A percentile compares a stretch with the other conserved stretches of the same genome.
Conservation (phyloP, 2,888 invertebrate species). For the Neocrepidodera transversa region DNA sequence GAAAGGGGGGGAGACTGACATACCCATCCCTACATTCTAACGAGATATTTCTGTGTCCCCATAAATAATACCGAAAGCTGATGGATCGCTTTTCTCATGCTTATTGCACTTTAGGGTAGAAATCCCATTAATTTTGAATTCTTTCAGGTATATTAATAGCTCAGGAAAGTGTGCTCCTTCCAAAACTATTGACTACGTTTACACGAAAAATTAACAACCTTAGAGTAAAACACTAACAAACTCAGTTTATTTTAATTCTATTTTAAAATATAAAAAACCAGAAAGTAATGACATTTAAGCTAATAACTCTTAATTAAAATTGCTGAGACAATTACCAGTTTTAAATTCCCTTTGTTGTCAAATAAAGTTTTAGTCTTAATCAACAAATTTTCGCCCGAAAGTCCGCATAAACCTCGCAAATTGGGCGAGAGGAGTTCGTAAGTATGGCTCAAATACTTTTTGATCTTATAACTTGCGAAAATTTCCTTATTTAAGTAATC, state of each 20-base stretch:
- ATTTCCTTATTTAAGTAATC: too few relatives aligned
- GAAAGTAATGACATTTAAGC: too few relatives aligned
- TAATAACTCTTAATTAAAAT: too few relatives aligned
- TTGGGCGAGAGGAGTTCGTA: conserved; percentile 14
- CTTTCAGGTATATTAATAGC: conserved; percentile 33
- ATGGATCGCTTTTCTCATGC: conserved; percentile 35
- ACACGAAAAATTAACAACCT: conserved; percentile 1
- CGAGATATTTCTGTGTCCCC: conserved; percentile 31
- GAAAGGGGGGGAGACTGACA: too few relatives aligned
- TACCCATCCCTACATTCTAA: conserved; percentile 21
- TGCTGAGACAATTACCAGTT: conserved; percentile 18
- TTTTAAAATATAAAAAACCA: too few relatives aligned
- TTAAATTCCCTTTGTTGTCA: conserved; percentile 20
- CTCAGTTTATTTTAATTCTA: too few relatives aligned
- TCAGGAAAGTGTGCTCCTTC: conserved; percentile 6
- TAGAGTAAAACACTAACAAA: too few relatives aligned
- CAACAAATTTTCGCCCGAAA: conserved; percentile 22
- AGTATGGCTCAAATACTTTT: too few relatives aligned
- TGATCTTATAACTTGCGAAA: too few relatives aligned
- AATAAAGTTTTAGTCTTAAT: conserved; percentile 19
- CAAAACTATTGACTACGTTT: conserved; percentile 4
- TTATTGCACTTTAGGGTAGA: conserved; percentile 32
- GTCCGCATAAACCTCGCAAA: conserved; percentile 20
- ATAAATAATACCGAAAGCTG: conserved; percentile 32
- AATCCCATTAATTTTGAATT: conserved; percentile 34